phyloP scores from a whole-genome alignment of 2,888 invertebrate genomes.

The Cabera pusaria region DNA sequence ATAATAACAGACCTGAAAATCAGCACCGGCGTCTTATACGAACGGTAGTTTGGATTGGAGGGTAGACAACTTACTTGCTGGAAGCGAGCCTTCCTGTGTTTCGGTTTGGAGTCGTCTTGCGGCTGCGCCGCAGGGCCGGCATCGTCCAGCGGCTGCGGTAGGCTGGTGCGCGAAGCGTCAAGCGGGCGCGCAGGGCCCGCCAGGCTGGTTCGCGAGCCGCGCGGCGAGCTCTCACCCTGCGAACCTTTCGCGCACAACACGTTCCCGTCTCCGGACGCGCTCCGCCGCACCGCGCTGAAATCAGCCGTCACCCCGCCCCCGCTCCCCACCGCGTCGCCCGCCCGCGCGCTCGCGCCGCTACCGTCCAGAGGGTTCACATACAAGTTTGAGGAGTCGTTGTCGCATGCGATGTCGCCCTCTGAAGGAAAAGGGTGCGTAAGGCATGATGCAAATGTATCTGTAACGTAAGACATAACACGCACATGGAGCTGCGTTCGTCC shows the following conservation, averaged over 20 bases:
- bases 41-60: too few species aligned
- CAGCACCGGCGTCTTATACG: too few species aligned
- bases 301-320: slow-evolving; percentile 58
- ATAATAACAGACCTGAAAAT: too few species aligned
- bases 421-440: slow-evolving; percentile 97
- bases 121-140: slow-evolving; percentile 47
- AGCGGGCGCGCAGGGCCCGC: slow-evolving; percentile 51
- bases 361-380: slow-evolving; percentile 94
- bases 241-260: slow-evolving; percentile 85
- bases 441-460: slow-evolving; percentile 98
- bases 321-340: slow-evolving; percentile 54
- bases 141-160: slow-evolving; percentile 65
- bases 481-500: slow-evolving; percentile 67
- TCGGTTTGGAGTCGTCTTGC: slow-evolving; percentile 85
- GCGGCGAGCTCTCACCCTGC: slow-evolving; percentile 80
- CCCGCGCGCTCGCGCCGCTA: slow-evolving; percentile 70
- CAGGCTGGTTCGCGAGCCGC: slow-evolving; percentile 73
- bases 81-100: slow-evolving; percentile 93
- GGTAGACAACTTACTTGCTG: slow-evolving; percentile 90
- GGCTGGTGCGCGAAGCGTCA: slow-evolving; percentile 70
- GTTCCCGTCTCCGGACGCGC: slow-evolving; percentile 90
- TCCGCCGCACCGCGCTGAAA: slow-evolving; percentile 88
- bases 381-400: slow-evolving; percentile 90
- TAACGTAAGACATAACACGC: slow-evolving; percentile 85
- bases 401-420: slow-evolving; percentile 89